Conservation (phyloP, 2,113 vertebrate species). For the Etheostoma cragini region DNA sequence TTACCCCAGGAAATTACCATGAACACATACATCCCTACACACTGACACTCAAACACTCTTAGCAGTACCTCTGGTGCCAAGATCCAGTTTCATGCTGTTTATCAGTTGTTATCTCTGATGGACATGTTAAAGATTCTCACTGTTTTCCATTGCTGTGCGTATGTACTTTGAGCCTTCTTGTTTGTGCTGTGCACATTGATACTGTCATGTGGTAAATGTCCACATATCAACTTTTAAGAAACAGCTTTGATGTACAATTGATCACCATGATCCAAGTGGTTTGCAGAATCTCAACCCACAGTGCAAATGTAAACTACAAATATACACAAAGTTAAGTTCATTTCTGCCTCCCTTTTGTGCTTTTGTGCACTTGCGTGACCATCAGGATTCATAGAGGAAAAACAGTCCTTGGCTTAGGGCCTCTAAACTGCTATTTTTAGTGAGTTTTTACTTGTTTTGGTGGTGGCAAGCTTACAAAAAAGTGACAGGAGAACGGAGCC, state of each 20-base stretch:
- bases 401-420: constrained; percentile 68
- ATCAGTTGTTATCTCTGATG: constrained; percentile 52
- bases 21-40: constrained; percentile 34
- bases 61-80: constrained; percentile 34
- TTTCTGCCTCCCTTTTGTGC: background rate
- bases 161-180: background rate
- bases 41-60: constrained; percentile 37
- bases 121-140: constrained; percentile 29
- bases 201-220: background rate
- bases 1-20: constrained; percentile 47
- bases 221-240: background rate
- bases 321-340: background rate
- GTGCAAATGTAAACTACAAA: constrained; percentile 1
- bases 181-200: background rate
- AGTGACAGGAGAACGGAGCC: constrained; percentile 75
- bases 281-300: background rate
- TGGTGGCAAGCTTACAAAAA: constrained; percentile 50
- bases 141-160: constrained; percentile 11
- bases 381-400: constrained; percentile 47
- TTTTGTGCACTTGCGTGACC: constrained; percentile 52
- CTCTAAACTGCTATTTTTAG: constrained; percentile 74
- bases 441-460: constrained; percentile 57
- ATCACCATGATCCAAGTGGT: background rate
- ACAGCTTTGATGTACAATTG: background rate
- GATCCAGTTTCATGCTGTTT: constrained; percentile 58